Evolutionary conservation across 2,113 vertebrate genomes (phyloP).

Genomic region (Leucosticte australis): DNA sequence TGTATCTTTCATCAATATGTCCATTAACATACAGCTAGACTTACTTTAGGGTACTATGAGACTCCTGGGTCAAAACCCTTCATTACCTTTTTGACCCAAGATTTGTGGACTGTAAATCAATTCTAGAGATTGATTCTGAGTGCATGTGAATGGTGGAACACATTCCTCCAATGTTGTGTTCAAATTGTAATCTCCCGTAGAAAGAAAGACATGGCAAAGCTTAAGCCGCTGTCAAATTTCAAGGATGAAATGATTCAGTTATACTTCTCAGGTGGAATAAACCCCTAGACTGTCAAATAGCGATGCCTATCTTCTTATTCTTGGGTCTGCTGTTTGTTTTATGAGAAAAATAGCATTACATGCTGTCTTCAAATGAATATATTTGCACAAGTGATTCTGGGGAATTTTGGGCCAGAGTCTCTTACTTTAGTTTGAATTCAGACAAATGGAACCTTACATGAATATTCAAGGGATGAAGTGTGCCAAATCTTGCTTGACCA

Average conservation of each 20-base stretch:
- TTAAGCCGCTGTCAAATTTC: neutral
- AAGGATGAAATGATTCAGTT: neutral
- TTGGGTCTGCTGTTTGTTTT: neutral
- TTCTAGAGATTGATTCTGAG: neutral
- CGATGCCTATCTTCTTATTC: neutral
- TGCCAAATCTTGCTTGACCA: neutral
- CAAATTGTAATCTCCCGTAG: neutral
- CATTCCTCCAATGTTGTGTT: neutral
- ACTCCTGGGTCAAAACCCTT: neutral
- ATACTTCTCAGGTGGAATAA: neutral
- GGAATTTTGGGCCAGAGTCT: neutral
- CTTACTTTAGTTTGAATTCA: neutral
- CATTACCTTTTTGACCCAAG: neutral
- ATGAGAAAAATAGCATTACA: neutral
- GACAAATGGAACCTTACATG: neutral
- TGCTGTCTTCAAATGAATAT: neutral
- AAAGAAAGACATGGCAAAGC: neutral
- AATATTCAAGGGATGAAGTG: constrained; percentile 10
- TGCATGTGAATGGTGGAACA: neutral
- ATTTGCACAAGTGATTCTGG: neutral
- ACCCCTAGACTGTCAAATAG: neutral
- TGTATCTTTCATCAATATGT: neutral
- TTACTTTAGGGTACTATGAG: neutral
- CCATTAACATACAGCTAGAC: neutral
- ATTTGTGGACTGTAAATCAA: neutral